Percentiles rank a stretch among this genome's conserved stretches.
phyloP scores from a whole-genome alignment of 2,113 vertebrate species.

The Ammodytes dubius region DNA sequence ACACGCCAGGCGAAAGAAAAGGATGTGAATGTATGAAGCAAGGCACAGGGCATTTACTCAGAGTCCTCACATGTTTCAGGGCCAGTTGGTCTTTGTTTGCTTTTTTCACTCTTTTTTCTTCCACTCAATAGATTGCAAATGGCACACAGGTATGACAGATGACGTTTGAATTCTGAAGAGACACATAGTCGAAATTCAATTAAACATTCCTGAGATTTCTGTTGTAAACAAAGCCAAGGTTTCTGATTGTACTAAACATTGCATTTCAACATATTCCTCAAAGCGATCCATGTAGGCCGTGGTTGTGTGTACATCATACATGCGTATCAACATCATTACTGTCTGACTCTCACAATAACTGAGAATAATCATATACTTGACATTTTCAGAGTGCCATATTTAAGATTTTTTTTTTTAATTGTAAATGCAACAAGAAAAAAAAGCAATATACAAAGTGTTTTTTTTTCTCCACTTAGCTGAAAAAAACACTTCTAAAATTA shows the following conservation, averaged over 20 bases:
- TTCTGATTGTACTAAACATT: slow-evolving; percentile 3
- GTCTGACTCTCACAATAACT: slow-evolving; percentile 11
- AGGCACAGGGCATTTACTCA: background rate
- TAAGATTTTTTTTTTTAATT: slow-evolving; percentile 2
- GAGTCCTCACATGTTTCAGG: background rate
- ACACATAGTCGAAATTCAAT: background rate
- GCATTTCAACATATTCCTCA: background rate
- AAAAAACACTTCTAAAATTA: slow-evolving; percentile 58
- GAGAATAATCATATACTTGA: slow-evolving; percentile 3
- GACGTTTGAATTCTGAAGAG: background rate
- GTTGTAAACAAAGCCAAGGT: background rate
- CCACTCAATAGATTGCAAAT: slow-evolving; percentile 3
- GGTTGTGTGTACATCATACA: slow-evolving; percentile 1
- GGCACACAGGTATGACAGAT: background rate
- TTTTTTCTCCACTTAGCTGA: slow-evolving; percentile 33
- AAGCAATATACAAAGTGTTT: background rate
- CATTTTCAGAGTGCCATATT: slow-evolving; percentile 19
- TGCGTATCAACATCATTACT: slow-evolving; percentile 17
- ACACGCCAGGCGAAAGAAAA: background rate
- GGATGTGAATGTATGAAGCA: background rate
- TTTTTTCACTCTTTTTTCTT: background rate
- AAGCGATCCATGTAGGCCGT: too few relatives aligned
- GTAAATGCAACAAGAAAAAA: background rate
- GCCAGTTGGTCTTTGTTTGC: background rate
- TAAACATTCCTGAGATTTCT: background rate